phyloP scores from a whole-genome alignment of 1,140 invertebrate genomes.

The Polypedilum vanderplanki region DNA sequence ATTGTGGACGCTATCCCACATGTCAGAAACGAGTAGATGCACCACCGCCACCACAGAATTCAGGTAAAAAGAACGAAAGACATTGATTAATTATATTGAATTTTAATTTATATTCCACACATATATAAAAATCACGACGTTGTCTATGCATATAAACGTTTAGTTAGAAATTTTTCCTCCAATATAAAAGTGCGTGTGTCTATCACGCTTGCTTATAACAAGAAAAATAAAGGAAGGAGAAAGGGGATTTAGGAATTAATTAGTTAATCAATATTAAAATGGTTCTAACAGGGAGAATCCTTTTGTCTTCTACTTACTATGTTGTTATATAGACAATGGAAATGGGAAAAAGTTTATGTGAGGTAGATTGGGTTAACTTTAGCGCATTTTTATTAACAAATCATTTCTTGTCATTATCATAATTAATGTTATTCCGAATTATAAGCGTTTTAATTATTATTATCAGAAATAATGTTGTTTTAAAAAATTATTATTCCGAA shows the following conservation, averaged over 20 bases:
- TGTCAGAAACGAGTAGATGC: constrained; percentile 52
- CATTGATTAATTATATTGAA: not conserved
- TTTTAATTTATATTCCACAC: not conserved
- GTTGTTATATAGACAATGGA: not conserved
- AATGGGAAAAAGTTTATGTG: not conserved
- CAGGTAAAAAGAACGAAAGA: constrained; percentile 33
- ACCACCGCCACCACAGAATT: constrained; percentile 36
- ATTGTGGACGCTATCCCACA: constrained; percentile 60
- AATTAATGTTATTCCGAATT: no score
- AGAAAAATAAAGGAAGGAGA: not conserved
- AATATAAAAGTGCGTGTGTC: no score
- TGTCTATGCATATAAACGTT: no score
- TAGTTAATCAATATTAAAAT: not conserved
- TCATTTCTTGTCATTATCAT: no score
- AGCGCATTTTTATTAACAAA: no score
- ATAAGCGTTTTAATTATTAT: no score
- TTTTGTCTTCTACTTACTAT: not conserved
- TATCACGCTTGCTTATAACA: no score
- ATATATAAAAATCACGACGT: no score
- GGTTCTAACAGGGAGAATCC: not conserved
- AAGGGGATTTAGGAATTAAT: not conserved
- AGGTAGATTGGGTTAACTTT: not conserved
- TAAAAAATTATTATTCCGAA: no score
- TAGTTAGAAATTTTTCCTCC: no score
- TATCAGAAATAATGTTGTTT: no score